Base-by-base conservation (phyloP, 92 coral and sea anemone species). In the Virgularia gustaviana region DNA sequence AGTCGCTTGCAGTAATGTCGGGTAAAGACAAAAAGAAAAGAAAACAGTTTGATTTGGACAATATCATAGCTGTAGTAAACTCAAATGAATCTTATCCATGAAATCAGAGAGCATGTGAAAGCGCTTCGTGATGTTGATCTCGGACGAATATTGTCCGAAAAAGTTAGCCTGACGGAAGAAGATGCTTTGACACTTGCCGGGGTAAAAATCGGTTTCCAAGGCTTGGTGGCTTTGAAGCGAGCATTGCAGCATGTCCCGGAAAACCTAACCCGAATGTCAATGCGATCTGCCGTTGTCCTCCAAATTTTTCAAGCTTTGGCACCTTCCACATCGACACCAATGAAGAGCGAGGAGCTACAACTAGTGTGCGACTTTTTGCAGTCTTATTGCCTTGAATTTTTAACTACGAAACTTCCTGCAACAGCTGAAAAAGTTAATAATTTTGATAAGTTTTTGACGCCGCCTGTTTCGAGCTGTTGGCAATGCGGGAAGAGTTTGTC, bases 361-460 rank as follows among this genome's bases (percentile, higher is more conserved):
- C 55, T 47, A 5, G 15, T 15, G 20, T 15, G 45, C 23, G 23
- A 20, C n/a, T 73, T 64, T 22, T 62, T 58, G 4, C 53, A 81
- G 42, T 11, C 41, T 2, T 73, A 36, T 36, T 63, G 70, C 30
- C 68, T 57, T 23, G 37, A 23, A 5, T 36, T 79, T 22, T 23
- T 79, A n/a, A 52, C 55, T 20, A 22, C 12, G 32, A 13, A 28
- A 4, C 70, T 81, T 32, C 54, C 81, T 27, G 19, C 36, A 52
- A 28, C 34, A 12, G 49, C 49, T 7, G 42, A 41, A 30, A 28
- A 33, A 30, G 47, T 24, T 16, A n/a, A n/a, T n/a, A n/a, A n/a
- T n/a, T 81, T 32, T 51, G 76, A 78, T 23, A 76, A 59, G 39
- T 75, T 75, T 58, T 62, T 81, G 72, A 49, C 77, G 54, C 81